A percentile compares a stretch with the other conserved stretches of the same genome.
Evolutionary conservation across 2,113 vertebrate species (phyloP).

Genomic region (Crotalus helleri): DNA sequence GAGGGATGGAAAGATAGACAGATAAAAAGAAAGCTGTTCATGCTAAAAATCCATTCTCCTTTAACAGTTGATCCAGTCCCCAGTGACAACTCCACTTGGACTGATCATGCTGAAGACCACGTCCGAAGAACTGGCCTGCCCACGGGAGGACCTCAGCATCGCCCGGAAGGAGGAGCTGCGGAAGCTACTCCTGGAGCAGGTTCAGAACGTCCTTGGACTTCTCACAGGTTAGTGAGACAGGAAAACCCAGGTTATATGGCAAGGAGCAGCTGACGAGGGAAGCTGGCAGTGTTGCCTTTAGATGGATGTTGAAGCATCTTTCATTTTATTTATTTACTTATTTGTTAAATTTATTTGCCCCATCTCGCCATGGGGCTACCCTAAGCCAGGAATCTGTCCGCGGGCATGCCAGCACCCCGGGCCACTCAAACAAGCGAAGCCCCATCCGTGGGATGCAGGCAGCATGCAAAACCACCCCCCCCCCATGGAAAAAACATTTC

Average conservation of each 20-base stretch:
- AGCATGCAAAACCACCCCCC: no score
- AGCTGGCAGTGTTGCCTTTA: not conserved
- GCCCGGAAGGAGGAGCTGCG: slow-evolving; percentile 93
- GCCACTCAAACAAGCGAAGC: not conserved
- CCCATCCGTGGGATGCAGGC: not conserved
- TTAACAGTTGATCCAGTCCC: slow-evolving; percentile 89
- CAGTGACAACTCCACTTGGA: slow-evolving; percentile 85
- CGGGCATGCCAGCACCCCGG: not conserved
- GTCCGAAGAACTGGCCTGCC: slow-evolving; percentile 94
- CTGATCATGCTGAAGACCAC: slow-evolving; percentile 96
- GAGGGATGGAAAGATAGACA: not conserved
- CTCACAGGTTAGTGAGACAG: slow-evolving; percentile 79
- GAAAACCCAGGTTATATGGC: not conserved
- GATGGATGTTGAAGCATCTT: not conserved
- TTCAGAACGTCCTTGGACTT: slow-evolving; percentile 90
- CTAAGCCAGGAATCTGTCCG: not conserved
- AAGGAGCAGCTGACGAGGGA: fast-evolving
- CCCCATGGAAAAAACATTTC: no score
- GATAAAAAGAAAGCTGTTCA: not conserved
- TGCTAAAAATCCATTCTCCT: slow-evolving; percentile 29
- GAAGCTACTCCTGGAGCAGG: slow-evolving; percentile 93
- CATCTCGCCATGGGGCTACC: not conserved
- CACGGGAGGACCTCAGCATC: slow-evolving; percentile 92
- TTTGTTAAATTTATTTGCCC: not conserved
- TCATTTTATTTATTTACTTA: not conserved